Conservation (phyloP, 2,888 invertebrate genomes). For the Dromius quadrimaculatus region DNA sequence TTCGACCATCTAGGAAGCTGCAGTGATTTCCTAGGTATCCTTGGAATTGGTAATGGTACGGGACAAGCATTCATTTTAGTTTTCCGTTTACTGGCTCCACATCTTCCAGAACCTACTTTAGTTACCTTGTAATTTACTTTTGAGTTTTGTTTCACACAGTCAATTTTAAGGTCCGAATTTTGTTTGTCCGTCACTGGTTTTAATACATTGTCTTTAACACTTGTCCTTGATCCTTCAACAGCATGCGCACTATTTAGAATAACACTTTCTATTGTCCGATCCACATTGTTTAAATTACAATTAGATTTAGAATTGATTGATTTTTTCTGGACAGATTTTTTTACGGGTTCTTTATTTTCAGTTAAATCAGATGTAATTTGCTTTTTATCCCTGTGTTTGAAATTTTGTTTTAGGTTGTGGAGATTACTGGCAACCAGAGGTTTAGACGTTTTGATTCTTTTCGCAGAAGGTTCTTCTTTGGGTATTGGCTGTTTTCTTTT, state of each 20-base stretch:
- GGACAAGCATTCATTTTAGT: constrained; percentile 12
- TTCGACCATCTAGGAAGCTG: constrained; percentile 83
- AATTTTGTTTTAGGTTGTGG: constrained; percentile 59
- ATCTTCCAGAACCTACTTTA: constrained; percentile 52
- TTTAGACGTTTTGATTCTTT: constrained; percentile 62
- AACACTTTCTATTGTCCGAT: constrained; percentile 68
- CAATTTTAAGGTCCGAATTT: constrained; percentile 50
- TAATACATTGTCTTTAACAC: constrained; percentile 60
- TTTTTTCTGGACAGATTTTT: constrained; percentile 55
- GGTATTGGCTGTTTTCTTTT: constrained; percentile 66
- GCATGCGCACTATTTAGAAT: constrained; percentile 61
- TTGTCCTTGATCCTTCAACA: constrained; percentile 63
- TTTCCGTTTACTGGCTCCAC: constrained; percentile 39
- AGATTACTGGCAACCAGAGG: constrained; percentile 61
- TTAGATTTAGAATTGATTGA: constrained; percentile 56
- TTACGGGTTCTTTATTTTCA: constrained; percentile 58
- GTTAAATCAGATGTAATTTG: constrained; percentile 56
- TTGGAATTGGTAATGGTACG: constrained; percentile 56
- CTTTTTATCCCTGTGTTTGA: constrained; percentile 60
- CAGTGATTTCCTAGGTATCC: constrained; percentile 61
- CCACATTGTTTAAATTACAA: constrained; percentile 71
- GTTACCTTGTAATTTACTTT: constrained; percentile 56
- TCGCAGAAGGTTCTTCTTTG: constrained; percentile 58
- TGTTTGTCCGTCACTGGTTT: constrained; percentile 60
- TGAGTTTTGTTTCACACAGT: constrained; percentile 41